Evolutionary conservation across 2,797 vertebrate genomes (phyloP), one percentile per base, ranked within the genome.

Genomic region (Telmatherina bonti): DNA sequence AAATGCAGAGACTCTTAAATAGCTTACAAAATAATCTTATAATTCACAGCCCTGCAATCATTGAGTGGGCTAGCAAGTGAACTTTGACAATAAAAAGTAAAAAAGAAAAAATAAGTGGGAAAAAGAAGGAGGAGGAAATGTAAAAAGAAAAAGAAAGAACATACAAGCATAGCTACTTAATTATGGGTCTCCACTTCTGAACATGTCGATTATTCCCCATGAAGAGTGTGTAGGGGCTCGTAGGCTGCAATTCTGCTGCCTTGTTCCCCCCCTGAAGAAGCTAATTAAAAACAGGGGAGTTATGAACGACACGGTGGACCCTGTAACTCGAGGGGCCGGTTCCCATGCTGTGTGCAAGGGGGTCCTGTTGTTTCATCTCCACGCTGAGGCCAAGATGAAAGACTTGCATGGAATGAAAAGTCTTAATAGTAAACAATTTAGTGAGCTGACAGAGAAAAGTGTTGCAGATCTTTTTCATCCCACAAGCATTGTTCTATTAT

Each of bases 171-270:
- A 82, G 68, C 54, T 13, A 76, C 78, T 84, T 94, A 93, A 94
- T 94, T 94, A 93, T 78, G 78, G 91, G 76, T 82, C 77, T 91
- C 67, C 3, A 69, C 86, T 84, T 88, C 74, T 73, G 79, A 87
- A 84, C 65, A 31, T 78, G 87, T 84, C 74, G 83, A 84, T 91
- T 89, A 84, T 85, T 84, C 70, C 63, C 76, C 82, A 70, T 72
- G 76, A 85, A 58, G 64, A 84, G 56, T 35, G 72, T 72, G 82
- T 65, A 68, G 60, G 85, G 63, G 27, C 76, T 86, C 73, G 35
- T 85, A 91, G 91, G 83, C 88, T 88, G 79, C 83, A 91, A 93
- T 92, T 92, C 87, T 70, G 84, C 89, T 89, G 90, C 82, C 89
- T 90, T 36, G 26, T 71, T 87, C 69, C 77, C 76, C 74, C 5